phyloP scores from a whole-genome alignment of 2,113 vertebrate species.

The Paradisaea rubra region DNA sequence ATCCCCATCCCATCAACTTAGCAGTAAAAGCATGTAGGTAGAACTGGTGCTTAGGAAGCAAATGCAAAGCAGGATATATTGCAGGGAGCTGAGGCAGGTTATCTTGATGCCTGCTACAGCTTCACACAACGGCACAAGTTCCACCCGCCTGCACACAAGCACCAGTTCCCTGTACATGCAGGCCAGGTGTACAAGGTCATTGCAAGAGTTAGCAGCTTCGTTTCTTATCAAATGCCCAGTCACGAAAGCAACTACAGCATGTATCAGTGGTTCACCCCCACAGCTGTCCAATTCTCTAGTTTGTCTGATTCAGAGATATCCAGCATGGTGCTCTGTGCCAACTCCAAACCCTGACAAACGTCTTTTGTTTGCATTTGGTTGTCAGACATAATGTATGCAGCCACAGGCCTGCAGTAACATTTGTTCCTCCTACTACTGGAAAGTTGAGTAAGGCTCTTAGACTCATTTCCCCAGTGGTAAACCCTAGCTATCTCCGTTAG shows the following conservation, averaged over 20 bases:
- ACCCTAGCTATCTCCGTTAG: background rate
- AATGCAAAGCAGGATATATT: background rate
- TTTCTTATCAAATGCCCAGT: background rate
- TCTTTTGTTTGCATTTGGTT: background rate
- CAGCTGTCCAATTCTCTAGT: background rate
- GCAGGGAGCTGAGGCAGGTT: fast-evolving
- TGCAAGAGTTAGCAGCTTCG: background rate
- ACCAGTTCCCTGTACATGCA: background rate
- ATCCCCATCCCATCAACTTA: background rate
- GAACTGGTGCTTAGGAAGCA: background rate
- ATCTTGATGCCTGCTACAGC: background rate
- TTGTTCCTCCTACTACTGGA: background rate
- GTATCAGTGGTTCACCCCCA: background rate
- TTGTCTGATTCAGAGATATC: background rate
- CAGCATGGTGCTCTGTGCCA: background rate
- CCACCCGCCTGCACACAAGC: background rate
- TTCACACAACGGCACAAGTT: background rate
- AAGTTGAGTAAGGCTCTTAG: conserved; percentile 8
- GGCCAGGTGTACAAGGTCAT: background rate
- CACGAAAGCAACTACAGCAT: background rate
- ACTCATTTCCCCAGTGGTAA: conserved; percentile 30
- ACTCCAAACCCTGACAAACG: background rate
- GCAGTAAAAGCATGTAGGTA: background rate
- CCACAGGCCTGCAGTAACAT: background rate
- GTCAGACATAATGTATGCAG: background rate